Base-by-base conservation (phyloP, 2,113 vertebrate genomes). In the Sterna hirundo region DNA sequence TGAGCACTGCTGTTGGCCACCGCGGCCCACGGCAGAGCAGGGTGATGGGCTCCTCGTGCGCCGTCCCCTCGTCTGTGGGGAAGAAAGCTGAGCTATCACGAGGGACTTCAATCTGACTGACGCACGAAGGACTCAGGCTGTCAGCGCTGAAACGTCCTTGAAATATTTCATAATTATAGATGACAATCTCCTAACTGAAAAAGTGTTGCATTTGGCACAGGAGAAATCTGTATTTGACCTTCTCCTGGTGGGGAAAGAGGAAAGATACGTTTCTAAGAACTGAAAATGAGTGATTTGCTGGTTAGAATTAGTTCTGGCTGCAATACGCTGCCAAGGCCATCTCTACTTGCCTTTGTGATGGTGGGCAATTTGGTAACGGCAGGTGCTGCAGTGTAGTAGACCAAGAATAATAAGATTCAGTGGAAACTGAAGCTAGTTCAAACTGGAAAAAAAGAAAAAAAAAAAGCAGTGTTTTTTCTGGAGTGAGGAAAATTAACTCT, bases 11-110 rank as follows among this genome's bases (percentile, higher is more conserved):
- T 91, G 55, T 25, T 42, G 62, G 20, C 6, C 30, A 49, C 44
- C 2, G 1, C 3, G 3, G 51, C n/a, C 49, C 52, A 21, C 1
- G 2, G 61, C n/a, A n/a, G 58, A 47, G n/a, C 10, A 12, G 8
- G 10, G 13, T 20, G 34, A 20, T 34, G 60, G 26, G 21, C 4
- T 82, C 76, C 61, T 80, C 9, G 1, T 22, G 13, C 26, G 25
- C 32, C 4, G 0, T 58, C 52, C 3, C 6, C 29, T 15, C 30
- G 34, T 19, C 60, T 34, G 22, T 4, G 11, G 22, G 34, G 34
- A 83, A 30, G 42, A 80, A 52, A 72, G 7, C 64, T 44, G 44
- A 65, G 11, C 54, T 82, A 30, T 15, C 34, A 13, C 8, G 2
- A 40, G 21, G 4, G 3, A 19, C 68, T 75, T 82, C 70, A 68